Evolutionary conservation across 2,888 invertebrate species (phyloP), one percentile per base, ranked within the genome.

Genomic region (Synergus itoensis): DNA sequence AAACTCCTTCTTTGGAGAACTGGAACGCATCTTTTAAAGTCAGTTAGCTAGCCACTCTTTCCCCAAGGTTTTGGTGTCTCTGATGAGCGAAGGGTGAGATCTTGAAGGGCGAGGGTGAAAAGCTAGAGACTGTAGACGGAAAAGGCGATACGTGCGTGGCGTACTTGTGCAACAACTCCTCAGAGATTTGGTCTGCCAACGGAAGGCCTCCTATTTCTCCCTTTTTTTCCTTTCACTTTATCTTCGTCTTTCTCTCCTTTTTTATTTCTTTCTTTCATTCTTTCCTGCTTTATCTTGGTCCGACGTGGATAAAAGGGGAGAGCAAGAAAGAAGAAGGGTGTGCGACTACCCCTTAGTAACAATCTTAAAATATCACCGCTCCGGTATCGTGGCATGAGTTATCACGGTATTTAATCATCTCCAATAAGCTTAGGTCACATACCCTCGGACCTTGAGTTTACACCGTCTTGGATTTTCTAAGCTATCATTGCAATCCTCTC

Each of bases 341-440:
- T 76, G 9, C 79, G 80, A 83, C 84, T 82, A 82, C 84, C 82
- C 81, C 81, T 81, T 82, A 83, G 88, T 84, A 87, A 86, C 86
- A 87, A 88, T 88, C 88, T 89, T 87, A 88, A 89, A 88, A 88
- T 89, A 89, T 88, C 88, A 88, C 88, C 87, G 84, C 86, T 83
- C 83, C 84, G 84, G 83, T 87, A 84, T 80, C 83, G 80, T 80
- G 84, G 83, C 87, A 81, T 89, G 88, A 89, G 87, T 89, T 89
- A 89, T 89, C 87, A 87, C 83, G 81, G 87, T 87, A 89, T 89
- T 89, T 89, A 89, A 89, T 89, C 89, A 89, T 89, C 88, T 84
- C 88, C 88, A 89, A 88, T 89, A 88, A 89, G 87, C 88, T 86
- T 78, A 80, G 83, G 85, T 84, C 86, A 84, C 80, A 79, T 83